Evolutionary conservation across 2,888 invertebrate species (phyloP).

Genomic region (Acanthoscelides obtectus): DNA sequence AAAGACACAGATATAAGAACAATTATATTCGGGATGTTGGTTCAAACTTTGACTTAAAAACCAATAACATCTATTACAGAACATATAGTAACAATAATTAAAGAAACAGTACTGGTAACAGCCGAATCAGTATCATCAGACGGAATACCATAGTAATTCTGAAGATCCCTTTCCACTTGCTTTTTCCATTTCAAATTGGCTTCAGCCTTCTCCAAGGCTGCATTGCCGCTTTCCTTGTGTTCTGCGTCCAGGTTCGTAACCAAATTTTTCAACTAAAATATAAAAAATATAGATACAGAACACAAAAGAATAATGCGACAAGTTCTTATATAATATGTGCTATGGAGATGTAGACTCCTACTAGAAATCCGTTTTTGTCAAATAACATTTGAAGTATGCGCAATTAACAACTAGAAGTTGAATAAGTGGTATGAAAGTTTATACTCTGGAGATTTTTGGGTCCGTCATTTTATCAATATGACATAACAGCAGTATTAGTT

Average conservation of each 20-base stretch:
- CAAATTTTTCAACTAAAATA: slow-evolving; percentile 18
- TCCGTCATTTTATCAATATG: too few species aligned
- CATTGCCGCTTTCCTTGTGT: slow-evolving; percentile 5
- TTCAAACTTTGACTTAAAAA: too few species aligned
- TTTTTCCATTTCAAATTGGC: slow-evolving; percentile 17
- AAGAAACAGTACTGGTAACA: background rate
- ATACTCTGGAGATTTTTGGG: too few species aligned
- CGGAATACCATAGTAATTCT: slow-evolving; percentile 8
- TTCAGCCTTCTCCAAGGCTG: slow-evolving; percentile 12
- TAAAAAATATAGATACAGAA: slow-evolving; percentile 5
- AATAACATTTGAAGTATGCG: too few species aligned
- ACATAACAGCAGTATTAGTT: too few species aligned
- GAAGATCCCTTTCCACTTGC: slow-evolving; percentile 11
- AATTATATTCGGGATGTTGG: too few species aligned
- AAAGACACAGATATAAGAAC: too few species aligned
- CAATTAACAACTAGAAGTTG: too few species aligned
- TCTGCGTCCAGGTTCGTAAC: slow-evolving; percentile 6
- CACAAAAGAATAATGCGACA: too few species aligned
- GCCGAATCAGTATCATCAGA: background rate
- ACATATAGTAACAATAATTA: background rate
- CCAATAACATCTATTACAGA: too few species aligned
- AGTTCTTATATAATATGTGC: background rate
- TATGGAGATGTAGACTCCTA: background rate
- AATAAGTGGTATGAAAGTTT: too few species aligned
- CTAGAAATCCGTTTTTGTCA: too few species aligned